These are phyloP conservation scores for Trissolcus japonicus DNA, from an alignment of 2,888 invertebrate genomes.

Conservation along the genomic window DNA sequence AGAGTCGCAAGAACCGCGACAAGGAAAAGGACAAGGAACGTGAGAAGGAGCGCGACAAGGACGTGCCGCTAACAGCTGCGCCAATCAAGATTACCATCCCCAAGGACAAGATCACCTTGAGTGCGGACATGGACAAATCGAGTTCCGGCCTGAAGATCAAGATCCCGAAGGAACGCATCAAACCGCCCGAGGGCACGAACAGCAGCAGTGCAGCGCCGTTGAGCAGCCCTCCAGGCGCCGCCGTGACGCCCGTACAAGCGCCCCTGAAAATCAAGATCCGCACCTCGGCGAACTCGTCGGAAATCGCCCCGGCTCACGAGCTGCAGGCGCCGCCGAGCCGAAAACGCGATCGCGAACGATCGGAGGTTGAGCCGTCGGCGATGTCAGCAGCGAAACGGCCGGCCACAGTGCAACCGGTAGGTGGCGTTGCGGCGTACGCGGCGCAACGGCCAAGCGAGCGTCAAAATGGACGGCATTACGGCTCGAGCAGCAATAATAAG, in stretches of 20 bases:
- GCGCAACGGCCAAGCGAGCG: conserved; percentile 66
- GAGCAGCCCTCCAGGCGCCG: conserved; percentile 49
- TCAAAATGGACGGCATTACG: conserved; percentile 74
- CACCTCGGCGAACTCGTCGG: conserved; percentile 80
- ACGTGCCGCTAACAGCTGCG: conserved; percentile 55
- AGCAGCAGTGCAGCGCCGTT: conserved; percentile 59
- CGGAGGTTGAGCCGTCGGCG: conserved; percentile 68
- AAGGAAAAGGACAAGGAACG: conserved; percentile 80
- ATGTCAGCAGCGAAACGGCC: conserved; percentile 69
- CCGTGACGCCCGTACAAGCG: conserved; percentile 62
- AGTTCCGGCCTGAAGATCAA: conserved; percentile 84
- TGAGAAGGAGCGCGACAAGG: conserved; percentile 79
- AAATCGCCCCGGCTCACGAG: conserved; percentile 61
- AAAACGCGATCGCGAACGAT: conserved; percentile 70
- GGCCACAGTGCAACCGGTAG: conserved; percentile 60
- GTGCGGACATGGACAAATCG: conserved; percentile 64
- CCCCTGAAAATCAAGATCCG: conserved; percentile 87
- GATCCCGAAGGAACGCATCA: conserved; percentile 86
- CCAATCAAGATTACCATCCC: conserved; percentile 80
- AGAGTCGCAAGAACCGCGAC: conserved; percentile 34
- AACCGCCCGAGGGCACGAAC: conserved; percentile 64
- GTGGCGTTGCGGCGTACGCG: conserved; percentile 35
- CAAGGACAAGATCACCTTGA: conserved; percentile 78
- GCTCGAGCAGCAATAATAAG: conserved; percentile 73
- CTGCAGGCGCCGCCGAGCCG: conserved; percentile 12